These are phyloP conservation scores for Harpagifer antarcticus DNA, from an alignment of 2,797 vertebrate species.

Conservation along the genomic window DNA sequence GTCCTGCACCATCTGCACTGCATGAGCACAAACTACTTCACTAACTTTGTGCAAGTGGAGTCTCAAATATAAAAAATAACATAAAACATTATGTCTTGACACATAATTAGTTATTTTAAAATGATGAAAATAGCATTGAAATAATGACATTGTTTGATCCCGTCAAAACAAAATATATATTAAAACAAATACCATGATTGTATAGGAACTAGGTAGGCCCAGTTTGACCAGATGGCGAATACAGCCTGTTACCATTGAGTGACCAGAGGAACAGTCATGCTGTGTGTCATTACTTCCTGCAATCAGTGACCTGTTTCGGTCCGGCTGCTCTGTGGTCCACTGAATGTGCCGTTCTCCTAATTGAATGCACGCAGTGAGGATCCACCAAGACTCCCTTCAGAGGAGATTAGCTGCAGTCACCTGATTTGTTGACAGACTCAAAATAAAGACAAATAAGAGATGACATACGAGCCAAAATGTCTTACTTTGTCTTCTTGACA, in stretches of 20 bases:
- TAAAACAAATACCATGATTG: background rate
- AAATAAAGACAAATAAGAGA: too few species aligned
- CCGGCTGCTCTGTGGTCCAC: slow-evolving; percentile 15
- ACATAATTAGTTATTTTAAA: background rate
- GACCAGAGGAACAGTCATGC: background rate
- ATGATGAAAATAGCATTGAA: background rate
- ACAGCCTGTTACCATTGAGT: background rate
- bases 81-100: background rate
- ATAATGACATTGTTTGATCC: background rate
- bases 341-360: background rate
- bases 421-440: background rate
- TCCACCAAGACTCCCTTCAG: background rate
- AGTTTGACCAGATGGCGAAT: background rate
- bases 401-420: background rate
- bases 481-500: too few species aligned
- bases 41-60: background rate
- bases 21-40: background rate
- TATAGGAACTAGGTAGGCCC: too few species aligned
- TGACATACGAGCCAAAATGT: too few species aligned
- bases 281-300: background rate
- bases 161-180: background rate
- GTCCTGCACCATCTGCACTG: background rate
- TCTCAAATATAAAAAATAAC: background rate
- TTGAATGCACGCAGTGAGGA: background rate
- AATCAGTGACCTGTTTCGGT: slow-evolving; percentile 26